phyloP scores from a whole-genome alignment of 2,888 invertebrate genomes.

The Pheosia gnoma region DNA sequence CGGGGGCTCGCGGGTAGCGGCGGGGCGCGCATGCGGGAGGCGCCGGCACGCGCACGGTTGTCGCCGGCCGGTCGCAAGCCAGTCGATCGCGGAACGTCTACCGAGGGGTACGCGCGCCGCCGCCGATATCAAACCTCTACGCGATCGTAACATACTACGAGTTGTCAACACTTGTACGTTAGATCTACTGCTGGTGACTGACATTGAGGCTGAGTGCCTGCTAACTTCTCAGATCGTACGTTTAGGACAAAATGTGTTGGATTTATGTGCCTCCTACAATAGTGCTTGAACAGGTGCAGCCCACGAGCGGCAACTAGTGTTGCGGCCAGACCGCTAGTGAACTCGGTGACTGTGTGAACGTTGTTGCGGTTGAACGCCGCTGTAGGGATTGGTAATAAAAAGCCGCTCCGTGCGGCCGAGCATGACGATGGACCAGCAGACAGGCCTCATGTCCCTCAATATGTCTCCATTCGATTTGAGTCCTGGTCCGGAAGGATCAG shows the following conservation, averaged over 20 bases:
- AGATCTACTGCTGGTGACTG: slow-evolving; percentile 48
- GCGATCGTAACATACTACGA: slow-evolving; percentile 77
- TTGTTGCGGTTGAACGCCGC: slow-evolving; percentile 80
- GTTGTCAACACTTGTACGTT: slow-evolving; percentile 59
- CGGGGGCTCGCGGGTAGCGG: slow-evolving; percentile 78
- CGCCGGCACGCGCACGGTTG: slow-evolving; percentile 80
- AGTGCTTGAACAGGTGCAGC: slow-evolving; percentile 82
- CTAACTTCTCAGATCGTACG: slow-evolving; percentile 43
- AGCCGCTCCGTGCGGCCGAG: slow-evolving; percentile 80
- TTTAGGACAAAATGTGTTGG: slow-evolving; percentile 78
- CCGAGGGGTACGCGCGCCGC: slow-evolving; percentile 68
- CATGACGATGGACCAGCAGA: slow-evolving; percentile 92
- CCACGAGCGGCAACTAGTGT: slow-evolving; percentile 81
- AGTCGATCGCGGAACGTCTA: slow-evolving; percentile 79
- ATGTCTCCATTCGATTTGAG: slow-evolving; percentile 94
- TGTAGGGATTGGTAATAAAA: slow-evolving; percentile 72
- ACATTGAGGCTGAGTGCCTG: slow-evolving; percentile 52
- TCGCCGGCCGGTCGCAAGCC: slow-evolving; percentile 79
- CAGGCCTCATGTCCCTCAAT: slow-evolving; percentile 93
- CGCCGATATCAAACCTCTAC: slow-evolving; percentile 51
- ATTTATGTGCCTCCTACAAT: slow-evolving; percentile 75
- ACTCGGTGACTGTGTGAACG: slow-evolving; percentile 83
- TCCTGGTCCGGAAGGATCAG: slow-evolving; percentile 88
- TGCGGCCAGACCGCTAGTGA: slow-evolving; percentile 82
- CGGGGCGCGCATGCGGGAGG: slow-evolving; percentile 82